A percentile compares a stretch with the other conserved stretches of the same genome.
phyloP scores from a whole-genome alignment of 37 sponge, comb jelly and placozoan species.

The Axinella damicornis region DNA sequence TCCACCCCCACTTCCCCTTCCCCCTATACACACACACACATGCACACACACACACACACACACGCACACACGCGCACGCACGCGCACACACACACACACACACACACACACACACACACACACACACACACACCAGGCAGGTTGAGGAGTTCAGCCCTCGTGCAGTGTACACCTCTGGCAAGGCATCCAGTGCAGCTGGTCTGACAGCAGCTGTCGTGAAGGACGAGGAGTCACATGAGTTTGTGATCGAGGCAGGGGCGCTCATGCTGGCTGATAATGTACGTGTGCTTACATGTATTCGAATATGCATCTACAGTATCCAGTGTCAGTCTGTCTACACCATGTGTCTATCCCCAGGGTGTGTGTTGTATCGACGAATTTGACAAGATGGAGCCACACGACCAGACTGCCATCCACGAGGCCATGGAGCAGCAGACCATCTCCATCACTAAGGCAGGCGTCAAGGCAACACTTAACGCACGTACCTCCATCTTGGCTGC shows the following conservation, averaged over 20 bases:
- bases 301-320: no score
- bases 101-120: neutral
- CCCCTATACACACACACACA: no score
- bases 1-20: no score
- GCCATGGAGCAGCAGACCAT: conserved; percentile 99
- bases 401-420: conserved; percentile 99
- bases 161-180: conserved; percentile 97
- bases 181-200: conserved; percentile 98
- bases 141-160: conserved; percentile 96
- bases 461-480: conserved; percentile 99
- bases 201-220: conserved; percentile 99
- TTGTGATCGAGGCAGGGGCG: conserved; percentile 99
- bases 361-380: conserved; percentile 99
- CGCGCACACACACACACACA: neutral
- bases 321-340: no score
- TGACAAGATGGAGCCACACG: conserved; percentile 98
- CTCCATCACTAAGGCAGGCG: conserved; percentile 99
- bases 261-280: conserved; percentile 99
- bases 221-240: conserved; percentile 97
- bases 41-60: neutral
- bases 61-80: neutral
- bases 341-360: conserved; percentile 67
- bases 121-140: conserved; percentile 58
- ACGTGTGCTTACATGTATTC: conserved; percentile 90
- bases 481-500: conserved; percentile 97